Percentiles rank a stretch among this genome's conserved stretches.
Conservation (phyloP, 2,888 invertebrate species). For the Abscondita cerata region DNA sequence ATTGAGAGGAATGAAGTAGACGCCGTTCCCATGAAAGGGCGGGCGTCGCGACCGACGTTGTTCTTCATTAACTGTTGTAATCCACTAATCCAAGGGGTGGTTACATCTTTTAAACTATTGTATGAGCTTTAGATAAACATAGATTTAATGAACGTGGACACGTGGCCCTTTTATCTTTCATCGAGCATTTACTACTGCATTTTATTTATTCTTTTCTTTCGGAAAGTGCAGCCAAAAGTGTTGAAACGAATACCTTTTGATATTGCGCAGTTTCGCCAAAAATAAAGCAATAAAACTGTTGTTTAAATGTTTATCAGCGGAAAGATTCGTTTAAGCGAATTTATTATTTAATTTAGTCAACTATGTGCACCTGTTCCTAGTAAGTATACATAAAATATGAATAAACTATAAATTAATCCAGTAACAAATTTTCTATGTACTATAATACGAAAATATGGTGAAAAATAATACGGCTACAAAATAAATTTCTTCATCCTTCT, state of each 20-base stretch:
- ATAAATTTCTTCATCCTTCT: too few relatives aligned
- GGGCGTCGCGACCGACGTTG: conserved; percentile 43
- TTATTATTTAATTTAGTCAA: conserved; percentile 5
- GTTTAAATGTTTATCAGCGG: conserved; percentile 1
- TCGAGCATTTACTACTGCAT: too few relatives aligned
- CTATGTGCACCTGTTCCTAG: conserved; percentile 8
- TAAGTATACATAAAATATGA: conserved; percentile 3
- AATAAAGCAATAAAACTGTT: conserved; percentile 6
- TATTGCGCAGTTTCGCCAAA: not conserved
- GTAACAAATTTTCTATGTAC: too few relatives aligned
- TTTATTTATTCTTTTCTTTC: too few relatives aligned
- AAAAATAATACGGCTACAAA: too few relatives aligned
- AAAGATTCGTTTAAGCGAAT: conserved; percentile 4
- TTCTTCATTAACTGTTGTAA: conserved; percentile 53
- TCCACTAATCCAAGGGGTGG: conserved; percentile 52
- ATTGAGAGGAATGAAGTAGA: conserved; percentile 30
- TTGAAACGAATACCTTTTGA: too few relatives aligned
- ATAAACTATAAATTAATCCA: not conserved
- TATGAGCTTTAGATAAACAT: conserved; percentile 48
- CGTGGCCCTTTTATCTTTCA: conserved; percentile 41
- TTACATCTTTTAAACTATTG: conserved; percentile 45
- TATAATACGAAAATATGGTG: too few relatives aligned
- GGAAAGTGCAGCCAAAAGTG: too few relatives aligned
- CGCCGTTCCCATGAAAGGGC: conserved; percentile 37
- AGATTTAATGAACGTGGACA: conserved; percentile 53